phyloP scores from a whole-genome alignment of 2,113 vertebrate species.

The Phrynosoma blainvillii region DNA sequence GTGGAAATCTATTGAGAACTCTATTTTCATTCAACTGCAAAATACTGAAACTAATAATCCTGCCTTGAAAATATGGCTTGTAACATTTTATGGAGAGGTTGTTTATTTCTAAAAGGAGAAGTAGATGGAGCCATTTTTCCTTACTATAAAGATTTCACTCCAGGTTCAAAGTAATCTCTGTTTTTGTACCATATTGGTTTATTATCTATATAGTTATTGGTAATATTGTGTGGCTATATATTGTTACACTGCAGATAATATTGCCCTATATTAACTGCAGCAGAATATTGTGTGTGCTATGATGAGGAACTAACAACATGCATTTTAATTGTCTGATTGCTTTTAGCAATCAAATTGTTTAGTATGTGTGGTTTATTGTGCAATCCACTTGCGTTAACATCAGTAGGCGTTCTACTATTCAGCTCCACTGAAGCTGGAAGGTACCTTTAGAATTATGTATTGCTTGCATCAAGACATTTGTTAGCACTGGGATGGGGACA shows the following conservation, averaged over 20 bases:
- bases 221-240: background rate
- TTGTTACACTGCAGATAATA: background rate
- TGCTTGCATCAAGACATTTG: background rate
- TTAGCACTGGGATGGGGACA: background rate
- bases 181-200: background rate
- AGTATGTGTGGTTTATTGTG: background rate
- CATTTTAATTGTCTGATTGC: background rate
- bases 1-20: background rate
- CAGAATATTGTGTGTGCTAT: background rate
- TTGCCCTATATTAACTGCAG: background rate
- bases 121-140: background rate
- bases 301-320: background rate
- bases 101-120: background rate
- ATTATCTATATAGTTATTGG: background rate
- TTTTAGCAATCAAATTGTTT: background rate
- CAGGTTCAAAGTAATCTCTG: background rate
- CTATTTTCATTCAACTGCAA: background rate
- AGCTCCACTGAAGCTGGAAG: background rate
- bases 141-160: background rate
- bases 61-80: background rate
- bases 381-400: background rate
- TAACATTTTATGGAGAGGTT: background rate
- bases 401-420: background rate
- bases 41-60: background rate
- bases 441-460: background rate